Conservation (phyloP, 2,113 vertebrate genomes). For the Caretta caretta region DNA sequence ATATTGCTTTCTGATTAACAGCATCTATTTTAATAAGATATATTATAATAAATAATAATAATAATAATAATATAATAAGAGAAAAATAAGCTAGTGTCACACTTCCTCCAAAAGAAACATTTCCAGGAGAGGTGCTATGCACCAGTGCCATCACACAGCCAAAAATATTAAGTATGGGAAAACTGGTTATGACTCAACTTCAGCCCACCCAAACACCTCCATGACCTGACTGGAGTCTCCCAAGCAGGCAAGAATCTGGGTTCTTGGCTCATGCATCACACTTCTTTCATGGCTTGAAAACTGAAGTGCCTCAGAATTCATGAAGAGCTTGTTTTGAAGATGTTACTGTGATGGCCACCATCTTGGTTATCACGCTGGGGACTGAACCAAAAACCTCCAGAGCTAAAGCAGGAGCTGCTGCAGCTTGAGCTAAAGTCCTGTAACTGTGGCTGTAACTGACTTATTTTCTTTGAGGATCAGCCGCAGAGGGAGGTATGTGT, state of each 20-base stretch:
- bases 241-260: not conserved
- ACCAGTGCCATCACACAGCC: not conserved
- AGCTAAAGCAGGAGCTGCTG: not conserved
- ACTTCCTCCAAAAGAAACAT: not conserved
- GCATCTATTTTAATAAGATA: not conserved
- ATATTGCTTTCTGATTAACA: conserved; percentile 45
- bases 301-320: not conserved
- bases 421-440: not conserved
- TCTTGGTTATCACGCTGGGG: not conserved
- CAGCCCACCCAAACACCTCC: not conserved
- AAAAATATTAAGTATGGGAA: not conserved
- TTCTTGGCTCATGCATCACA: not conserved
- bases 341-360: not conserved
- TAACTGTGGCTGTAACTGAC: rapidly evolving
- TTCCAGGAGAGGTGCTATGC: not conserved
- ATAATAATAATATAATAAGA: not conserved
- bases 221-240: not conserved
- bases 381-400: not conserved
- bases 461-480: not conserved
- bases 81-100: not conserved
- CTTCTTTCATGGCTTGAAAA: not conserved
- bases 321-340: not conserved
- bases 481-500: not conserved
- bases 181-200: not conserved
- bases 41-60: too few species aligned